These are phyloP conservation scores for Belonocnema kinseyi DNA, from an alignment of 1,140 invertebrate genomes.

Conservation along the genomic window DNA sequence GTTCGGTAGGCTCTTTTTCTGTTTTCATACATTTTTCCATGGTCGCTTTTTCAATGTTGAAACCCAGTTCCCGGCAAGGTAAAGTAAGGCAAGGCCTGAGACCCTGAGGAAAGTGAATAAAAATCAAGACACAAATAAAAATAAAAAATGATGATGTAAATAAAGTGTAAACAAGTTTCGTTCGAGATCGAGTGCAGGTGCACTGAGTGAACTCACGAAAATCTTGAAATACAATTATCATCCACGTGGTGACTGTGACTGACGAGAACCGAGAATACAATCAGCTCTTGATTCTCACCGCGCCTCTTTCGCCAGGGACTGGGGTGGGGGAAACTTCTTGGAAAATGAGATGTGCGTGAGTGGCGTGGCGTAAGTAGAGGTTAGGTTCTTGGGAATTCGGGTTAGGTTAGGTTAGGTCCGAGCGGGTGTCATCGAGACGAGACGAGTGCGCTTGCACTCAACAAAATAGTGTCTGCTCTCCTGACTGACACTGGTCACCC, in stretches of 20 bases:
- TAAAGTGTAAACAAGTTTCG: not conserved
- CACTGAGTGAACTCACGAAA: not conserved
- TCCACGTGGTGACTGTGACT: not conserved
- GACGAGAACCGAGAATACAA: too few species aligned
- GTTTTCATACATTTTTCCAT: too few species aligned
- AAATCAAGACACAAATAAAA: not conserved
- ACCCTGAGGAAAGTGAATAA: not conserved
- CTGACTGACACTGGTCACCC: too few species aligned
- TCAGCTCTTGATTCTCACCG: not conserved
- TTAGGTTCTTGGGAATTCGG: not conserved
- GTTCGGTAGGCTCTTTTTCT: too few species aligned
- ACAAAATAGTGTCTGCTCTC: not conserved
- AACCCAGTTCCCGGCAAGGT: too few species aligned
- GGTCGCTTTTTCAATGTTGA: too few species aligned
- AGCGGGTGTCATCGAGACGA: not conserved
- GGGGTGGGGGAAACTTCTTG: not conserved
- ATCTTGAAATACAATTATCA: not conserved
- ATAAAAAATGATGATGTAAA: not conserved
- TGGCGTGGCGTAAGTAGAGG: not conserved
- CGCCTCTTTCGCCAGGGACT: too few species aligned
- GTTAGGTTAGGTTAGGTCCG: too few species aligned
- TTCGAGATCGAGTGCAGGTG: not conserved
- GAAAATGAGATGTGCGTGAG: not conserved
- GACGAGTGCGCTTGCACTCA: conserved; percentile 1
- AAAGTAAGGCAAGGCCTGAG: too few species aligned